Conservation (phyloP, 1,140 invertebrate species). For the Gryon sp. region DNA sequence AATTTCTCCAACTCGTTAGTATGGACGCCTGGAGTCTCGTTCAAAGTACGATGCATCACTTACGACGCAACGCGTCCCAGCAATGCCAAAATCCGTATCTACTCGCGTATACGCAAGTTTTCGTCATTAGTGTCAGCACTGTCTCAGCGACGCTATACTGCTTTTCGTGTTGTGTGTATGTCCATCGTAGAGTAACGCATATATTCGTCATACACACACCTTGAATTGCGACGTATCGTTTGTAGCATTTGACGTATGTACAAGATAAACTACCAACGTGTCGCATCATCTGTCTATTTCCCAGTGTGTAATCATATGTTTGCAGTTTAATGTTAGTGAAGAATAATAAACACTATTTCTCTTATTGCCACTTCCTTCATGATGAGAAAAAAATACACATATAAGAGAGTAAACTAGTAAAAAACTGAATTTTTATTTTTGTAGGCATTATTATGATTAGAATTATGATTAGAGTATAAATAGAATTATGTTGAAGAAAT, state of each 20-base stretch:
- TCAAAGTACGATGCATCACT: conserved; percentile 54
- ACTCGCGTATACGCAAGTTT: conserved; percentile 36
- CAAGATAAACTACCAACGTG: conserved; percentile 75
- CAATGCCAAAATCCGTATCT: conserved; percentile 52
- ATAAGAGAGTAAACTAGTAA: too few relatives aligned
- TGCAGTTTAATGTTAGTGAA: conserved; percentile 74
- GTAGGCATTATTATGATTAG: too few relatives aligned
- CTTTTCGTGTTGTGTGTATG: conserved; percentile 19
- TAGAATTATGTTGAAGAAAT: too few relatives aligned
- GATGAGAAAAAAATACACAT: too few relatives aligned
- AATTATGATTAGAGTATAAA: too few relatives aligned
- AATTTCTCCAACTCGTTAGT: conserved; percentile 66
- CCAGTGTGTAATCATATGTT: conserved; percentile 74
- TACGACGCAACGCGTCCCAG: conserved; percentile 21
- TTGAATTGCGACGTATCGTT: conserved; percentile 64
- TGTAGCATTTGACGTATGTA: conserved; percentile 72
- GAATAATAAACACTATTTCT: conserved; percentile 71
- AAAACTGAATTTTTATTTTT: too few relatives aligned
- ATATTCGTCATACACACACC: conserved; percentile 53
- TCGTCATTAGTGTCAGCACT: conserved; percentile 44
- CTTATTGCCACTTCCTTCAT: too few relatives aligned
- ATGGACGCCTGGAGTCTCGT: conserved; percentile 63
- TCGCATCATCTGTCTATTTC: conserved; percentile 76
- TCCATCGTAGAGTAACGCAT: conserved; percentile 33
- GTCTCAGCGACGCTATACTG: conserved; percentile 7